Percentiles rank a stretch among this genome's conserved stretches.
These are phyloP conservation scores for Perca schrenkii DNA, from an alignment of 2,113 vertebrate genomes.

Conservation along the genomic window DNA sequence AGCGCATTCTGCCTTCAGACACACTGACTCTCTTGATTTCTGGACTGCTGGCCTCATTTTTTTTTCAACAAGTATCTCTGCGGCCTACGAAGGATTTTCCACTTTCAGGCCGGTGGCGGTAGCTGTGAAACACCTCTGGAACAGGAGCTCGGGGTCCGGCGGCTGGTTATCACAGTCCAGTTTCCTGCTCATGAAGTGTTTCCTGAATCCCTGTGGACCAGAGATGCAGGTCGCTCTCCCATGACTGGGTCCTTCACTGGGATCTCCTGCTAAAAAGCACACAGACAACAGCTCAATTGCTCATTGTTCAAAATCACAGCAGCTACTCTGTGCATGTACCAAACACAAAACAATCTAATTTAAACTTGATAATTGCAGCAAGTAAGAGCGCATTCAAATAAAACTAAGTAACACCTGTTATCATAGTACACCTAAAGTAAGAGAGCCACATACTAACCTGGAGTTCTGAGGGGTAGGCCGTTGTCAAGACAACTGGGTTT, in stretches of 20 bases:
- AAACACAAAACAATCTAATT: not conserved
- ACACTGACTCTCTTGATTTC: not conserved
- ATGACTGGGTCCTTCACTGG: conserved; percentile 59
- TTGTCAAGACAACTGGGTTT: conserved; percentile 92
- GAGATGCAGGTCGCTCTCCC: conserved; percentile 14
- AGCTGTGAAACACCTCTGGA: conserved; percentile 86
- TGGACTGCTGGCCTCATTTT: not conserved
- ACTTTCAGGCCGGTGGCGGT: conserved; percentile 72
- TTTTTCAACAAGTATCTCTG: not conserved
- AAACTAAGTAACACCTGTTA: too few species aligned
- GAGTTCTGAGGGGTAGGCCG: conserved; percentile 87
- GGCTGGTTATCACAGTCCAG: conserved; percentile 84
- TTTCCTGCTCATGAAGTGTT: conserved; percentile 79
- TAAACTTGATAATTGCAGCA: not conserved
- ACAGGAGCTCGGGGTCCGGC: conserved; percentile 74
- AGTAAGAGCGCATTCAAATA: too few species aligned
- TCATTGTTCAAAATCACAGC: not conserved
- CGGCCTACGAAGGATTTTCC: conserved; percentile 73
- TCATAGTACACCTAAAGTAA: too few species aligned
- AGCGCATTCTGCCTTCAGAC: not conserved
- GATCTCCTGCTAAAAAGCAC: conserved; percentile 50
- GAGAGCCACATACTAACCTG: conserved; percentile 81
- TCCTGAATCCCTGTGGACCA: conserved; percentile 79
- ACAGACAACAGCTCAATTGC: not conserved
- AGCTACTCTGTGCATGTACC: not conserved